Base-by-base conservation (phyloP, 2,888 invertebrate species). In the Muscina levida region DNA sequence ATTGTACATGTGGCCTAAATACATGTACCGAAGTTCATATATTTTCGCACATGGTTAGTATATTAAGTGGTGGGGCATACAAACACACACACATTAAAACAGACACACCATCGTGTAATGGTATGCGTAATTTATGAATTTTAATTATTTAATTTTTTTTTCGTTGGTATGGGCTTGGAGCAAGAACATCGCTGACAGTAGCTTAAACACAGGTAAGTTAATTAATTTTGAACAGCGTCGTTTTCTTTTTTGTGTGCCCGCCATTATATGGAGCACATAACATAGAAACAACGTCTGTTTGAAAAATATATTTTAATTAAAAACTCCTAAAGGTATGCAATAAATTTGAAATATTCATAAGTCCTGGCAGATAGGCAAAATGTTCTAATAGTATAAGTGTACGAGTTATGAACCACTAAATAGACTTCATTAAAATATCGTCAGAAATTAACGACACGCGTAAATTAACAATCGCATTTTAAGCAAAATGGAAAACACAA, bases 261-360 rank as follows among this genome's bases (percentile, higher is more conserved):
- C 22, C 10, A 53, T 53, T 53, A 53, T 24, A 53, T 39, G 17
- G 17, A 39, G 39, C 22, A 39, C 4, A n/a, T n/a, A n/a, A n/a
- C n/a, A n/a, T n/a, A 37, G 37, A 39, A 15, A 19, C 2, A 59
- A 39, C 59, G 15, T 39, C 17, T 37, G 15, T 17, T 59, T 59
- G 19, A 17, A 15, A 57, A 31, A 59, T 37, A 59, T 11, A 59
- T 59, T 59, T 59, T 59, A 59, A 59, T 59, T 59, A 59, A 59
- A 59, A 59, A 17, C 37, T 59, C 59, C 37, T 39, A 59, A 39
- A 59, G 19, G 37, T 39, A 8, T 37, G 39, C 19, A 37, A 59
- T 59, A 37, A 53, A 59, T 59, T 53, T 53, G 53, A 53, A 53
- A 53, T 22, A 53, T 53, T 53, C 53, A 53, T 53, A 53, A 53